Evolutionary conservation across 2,888 invertebrate genomes (phyloP), one percentile per base, ranked within the genome.

Genomic region (Hemaris fuciformis): DNA sequence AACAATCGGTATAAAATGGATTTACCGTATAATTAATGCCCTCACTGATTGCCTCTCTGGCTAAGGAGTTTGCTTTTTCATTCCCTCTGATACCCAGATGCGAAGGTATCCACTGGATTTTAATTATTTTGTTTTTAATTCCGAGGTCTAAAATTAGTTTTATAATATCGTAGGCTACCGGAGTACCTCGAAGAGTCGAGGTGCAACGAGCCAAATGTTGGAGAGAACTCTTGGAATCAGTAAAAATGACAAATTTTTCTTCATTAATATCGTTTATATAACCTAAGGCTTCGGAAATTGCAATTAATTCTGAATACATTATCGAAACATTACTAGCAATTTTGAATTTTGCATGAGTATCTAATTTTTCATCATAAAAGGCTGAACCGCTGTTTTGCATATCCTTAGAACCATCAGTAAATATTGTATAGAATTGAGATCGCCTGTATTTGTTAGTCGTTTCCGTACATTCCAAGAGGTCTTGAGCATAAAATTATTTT

Each of bases 341-440:
- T 34, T 57, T 60, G 8, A 65, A 42, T n/a, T 59, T 61, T 5
- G 31, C 15, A 15, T 10, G 5, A 0, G 2, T 57, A n/a, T 56
- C 38, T 5, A 5, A n/a, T 8, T 65, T 61, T 13, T 59, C 59
- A 27, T 69, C 65, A 42, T 53, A 45, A 64, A 57, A 64, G 63
- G n/a, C 68, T 4, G 48, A 43, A 4, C 56, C 61, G 22, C 6
- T 13, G 18, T 27, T 45, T 15, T 2, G 8, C 42, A 42, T n/a
- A 42, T 60, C 59, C 13, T 63, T 69, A 0, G 66, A 69, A 5
- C 68, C 66, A 45, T 69, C 68, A 0, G 68, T 64, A 23, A 48
- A 69, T 10, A 66, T 20, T 25, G 46, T 57, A 42, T 65, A 64
- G 20, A 15, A 66, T 0, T 23, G n/a, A n/a, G n/a, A n/a, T n/a